Percentiles rank a stretch among this genome's conserved stretches.
Evolutionary conservation across 2,888 invertebrate genomes (phyloP).

Genomic region (Ectemnius cavifrons): DNA sequence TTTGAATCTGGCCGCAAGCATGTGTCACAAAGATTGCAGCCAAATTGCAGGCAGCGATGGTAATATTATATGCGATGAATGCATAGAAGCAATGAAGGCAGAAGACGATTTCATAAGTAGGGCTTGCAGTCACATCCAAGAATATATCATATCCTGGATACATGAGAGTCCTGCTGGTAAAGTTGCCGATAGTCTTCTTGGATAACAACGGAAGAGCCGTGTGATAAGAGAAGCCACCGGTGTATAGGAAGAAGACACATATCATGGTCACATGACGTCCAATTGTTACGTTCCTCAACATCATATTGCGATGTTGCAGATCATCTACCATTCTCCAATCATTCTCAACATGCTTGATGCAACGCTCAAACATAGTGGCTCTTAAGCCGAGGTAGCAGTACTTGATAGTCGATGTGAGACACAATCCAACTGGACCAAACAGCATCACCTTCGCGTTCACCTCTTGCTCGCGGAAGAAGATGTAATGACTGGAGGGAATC

Average conservation of each 20-base stretch:
- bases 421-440: constrained; percentile 55
- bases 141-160: constrained; percentile 51
- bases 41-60: constrained; percentile 47
- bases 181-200: constrained; percentile 32
- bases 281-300: constrained; percentile 39
- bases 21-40: constrained; percentile 56
- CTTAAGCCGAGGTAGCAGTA: constrained; percentile 23
- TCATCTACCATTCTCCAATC: constrained; percentile 51
- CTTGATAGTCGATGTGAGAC: constrained; percentile 47
- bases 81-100: constrained; percentile 41
- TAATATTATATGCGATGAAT: constrained; percentile 43
- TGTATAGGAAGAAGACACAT: constrained; percentile 49
- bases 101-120: constrained; percentile 57
- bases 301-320: constrained; percentile 34
- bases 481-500: constrained; percentile 38
- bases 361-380: constrained; percentile 22
- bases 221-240: constrained; percentile 47
- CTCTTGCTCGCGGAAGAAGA: constrained; percentile 12
- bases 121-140: constrained; percentile 47
- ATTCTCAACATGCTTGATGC: constrained; percentile 51
- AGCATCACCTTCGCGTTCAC: constrained; percentile 49
- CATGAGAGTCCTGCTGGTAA: constrained; percentile 46
- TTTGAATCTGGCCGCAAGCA: constrained; percentile 10
- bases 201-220: constrained; percentile 39
- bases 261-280: constrained; percentile 49